phyloP scores from a whole-genome alignment of 2,888 invertebrate genomes.

The Noctua comes region DNA sequence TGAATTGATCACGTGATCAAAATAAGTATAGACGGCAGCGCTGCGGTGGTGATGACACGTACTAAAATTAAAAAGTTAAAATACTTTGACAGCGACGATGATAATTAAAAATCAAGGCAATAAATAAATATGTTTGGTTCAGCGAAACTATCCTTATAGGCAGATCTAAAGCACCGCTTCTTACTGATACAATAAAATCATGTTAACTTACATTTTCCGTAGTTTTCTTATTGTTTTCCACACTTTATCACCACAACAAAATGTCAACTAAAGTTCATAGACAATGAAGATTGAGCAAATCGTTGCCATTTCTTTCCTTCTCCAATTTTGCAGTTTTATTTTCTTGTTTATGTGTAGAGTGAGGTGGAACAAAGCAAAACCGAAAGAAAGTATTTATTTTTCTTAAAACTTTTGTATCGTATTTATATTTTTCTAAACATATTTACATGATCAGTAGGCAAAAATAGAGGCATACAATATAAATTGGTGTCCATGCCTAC shows the following conservation, averaged over 20 bases:
- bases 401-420: too few relatives aligned
- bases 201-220: constrained; percentile 61
- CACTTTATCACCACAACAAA: constrained; percentile 35
- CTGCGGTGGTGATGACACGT: constrained; percentile 61
- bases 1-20: constrained; percentile 86
- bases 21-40: constrained; percentile 78
- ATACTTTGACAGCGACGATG: constrained; percentile 72
- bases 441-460: neutral
- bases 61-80: constrained; percentile 75
- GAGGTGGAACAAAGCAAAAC: neutral
- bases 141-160: neutral
- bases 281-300: constrained; percentile 29
- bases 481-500: neutral
- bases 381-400: neutral
- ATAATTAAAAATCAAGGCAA: constrained; percentile 51
- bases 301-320: constrained; percentile 35
- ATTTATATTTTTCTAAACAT: neutral
- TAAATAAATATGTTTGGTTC: neutral
- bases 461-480: neutral
- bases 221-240: constrained; percentile 56
- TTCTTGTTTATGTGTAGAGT: constrained; percentile 28
- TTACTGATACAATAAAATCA: constrained; percentile 12
- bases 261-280: constrained; percentile 57
- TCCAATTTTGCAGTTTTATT: neutral
- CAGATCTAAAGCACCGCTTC: neutral